Evolutionary conservation across 2,113 vertebrate genomes (phyloP), one percentile per base, ranked within the genome.

Genomic region (Orthonyx spaldingii): DNA sequence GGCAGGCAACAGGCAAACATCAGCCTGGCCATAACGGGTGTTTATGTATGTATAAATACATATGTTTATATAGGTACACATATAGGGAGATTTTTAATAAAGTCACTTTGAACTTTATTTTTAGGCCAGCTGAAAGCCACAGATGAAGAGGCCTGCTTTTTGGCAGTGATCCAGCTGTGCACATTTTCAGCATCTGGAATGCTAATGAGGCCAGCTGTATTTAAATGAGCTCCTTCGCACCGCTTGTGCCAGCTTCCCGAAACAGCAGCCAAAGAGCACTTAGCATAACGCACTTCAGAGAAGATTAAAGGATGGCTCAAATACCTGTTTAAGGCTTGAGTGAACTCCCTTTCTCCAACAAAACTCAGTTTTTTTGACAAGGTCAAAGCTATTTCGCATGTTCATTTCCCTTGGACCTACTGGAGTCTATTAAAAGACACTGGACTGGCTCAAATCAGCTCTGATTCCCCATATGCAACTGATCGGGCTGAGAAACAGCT

Each of bases 171-270:
- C 96, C 97, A 97, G 87, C 89, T 93, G 87, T 91, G 85, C 91
- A 95, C 78, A 95, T 91, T 97, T 97, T 93, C 94, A 97, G 89
- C 96, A 97, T 96, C 94, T 98, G 97, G 95, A 97, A 97, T 93
- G 92, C 87, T 95, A 97, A 97, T 89, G 93, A 97, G 56, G 81
- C 87, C 77, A 92, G 84, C 91, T 96, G 86, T 93, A 68, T 95
- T 93, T 94, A 98, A 97, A 96, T 91, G 71, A 97, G 47, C 84
- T 97, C 78, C 90, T 89, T 89, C 85, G 27, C 92, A 88, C 90
- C 80, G 41, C 93, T 92, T 52, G 49, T 94, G 78, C 92, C 96
- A 87, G 89, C 33, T 84, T 56, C 93, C 74, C 30, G 18, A 64
- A 90, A 80, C 88, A 96, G 91, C 81, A 87, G 90, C 74, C 87